These are phyloP conservation scores for Limenitis camilla DNA, from an alignment of 2,888 invertebrate species.

Conservation along the genomic window DNA sequence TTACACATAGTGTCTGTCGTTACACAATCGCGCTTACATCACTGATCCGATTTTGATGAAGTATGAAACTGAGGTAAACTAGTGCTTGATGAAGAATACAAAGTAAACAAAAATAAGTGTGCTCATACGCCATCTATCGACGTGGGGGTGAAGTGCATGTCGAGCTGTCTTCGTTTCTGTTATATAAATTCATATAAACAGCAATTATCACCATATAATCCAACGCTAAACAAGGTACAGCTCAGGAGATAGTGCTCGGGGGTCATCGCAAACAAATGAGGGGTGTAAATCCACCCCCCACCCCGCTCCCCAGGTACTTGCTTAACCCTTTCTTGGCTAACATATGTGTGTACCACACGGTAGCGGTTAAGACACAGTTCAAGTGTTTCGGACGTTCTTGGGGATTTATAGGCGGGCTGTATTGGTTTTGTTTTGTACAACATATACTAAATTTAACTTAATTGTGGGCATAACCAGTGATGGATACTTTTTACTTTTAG, in stretches of 20 bases:
- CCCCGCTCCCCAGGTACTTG: conserved; percentile 48
- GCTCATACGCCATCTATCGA: no score
- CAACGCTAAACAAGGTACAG: conserved; percentile 45
- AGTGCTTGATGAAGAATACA: no score
- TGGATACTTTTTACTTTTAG: conserved; percentile 1
- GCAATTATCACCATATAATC: conserved; percentile 34
- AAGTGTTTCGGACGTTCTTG: conserved; percentile 65
- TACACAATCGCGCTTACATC: no score
- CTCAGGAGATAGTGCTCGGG: conserved; percentile 62
- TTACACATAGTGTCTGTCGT: no score
- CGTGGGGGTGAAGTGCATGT: no score
- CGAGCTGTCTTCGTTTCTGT: no score
- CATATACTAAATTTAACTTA: conserved; percentile 21
- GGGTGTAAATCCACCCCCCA: conserved; percentile 75
- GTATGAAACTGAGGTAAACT: no score
- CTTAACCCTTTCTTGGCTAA: conserved; percentile 72
- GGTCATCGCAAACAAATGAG: conserved; percentile 82
- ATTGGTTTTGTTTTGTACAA: conserved; percentile 58
- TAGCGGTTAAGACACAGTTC: conserved; percentile 63
- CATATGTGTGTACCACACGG: conserved; percentile 50
- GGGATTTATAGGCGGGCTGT: conserved; percentile 63
- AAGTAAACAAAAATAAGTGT: no score
- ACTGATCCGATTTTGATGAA: no score
- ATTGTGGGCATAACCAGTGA: not conserved
- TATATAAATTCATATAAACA: not conserved